Evolutionary conservation across 2,888 invertebrate genomes (phyloP), one percentile per base, ranked within the genome.

Genomic region (Lycaena phlaeas): DNA sequence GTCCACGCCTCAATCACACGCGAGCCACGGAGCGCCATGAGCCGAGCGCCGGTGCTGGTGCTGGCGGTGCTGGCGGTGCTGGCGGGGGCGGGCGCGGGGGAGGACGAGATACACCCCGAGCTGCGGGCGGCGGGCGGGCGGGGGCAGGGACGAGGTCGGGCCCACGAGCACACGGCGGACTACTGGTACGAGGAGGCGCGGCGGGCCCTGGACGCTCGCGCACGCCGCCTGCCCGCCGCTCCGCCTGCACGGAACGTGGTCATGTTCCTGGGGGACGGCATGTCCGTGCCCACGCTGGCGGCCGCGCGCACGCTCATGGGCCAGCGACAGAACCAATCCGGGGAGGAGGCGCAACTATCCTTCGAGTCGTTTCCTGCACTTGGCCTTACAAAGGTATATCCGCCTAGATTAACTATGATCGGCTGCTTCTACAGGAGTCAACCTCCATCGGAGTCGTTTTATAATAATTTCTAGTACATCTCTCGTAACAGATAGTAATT

Each of bases 241-340:
- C 15, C 26, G 30, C 42, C 28, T 38, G 41, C 3, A 70, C 66
- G 61, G 39, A 92, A 92, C 66, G 72, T 91, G 4, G 88, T 92
- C 39, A 72, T 92, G 63, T 92, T 92, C 64, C 64, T 92, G 42
- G 92, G 92, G 7, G 92, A 92, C 65, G 92, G 92, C 31, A 90
- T 92, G 91, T 89, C 90, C 12, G 69, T 91, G 36, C 81, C 90
- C 2, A 92, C 92, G 3, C 68, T 90, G 36, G 86, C 89, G 3
- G 90, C 90, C 1, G 86, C 89, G 18, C 79, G 91, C 51, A 87
- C 88, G 26, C 86, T 87, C 52, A 84, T 86, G 36, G 90, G 90
- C 0, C 91, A 91, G 64, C 68, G 82, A 10, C 63, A 65, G 2
- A 74, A 74, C 0, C 53, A 55, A 15, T 52, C 79, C 0, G 90